Percentiles rank a stretch among this genome's conserved stretches.
Evolutionary conservation across 2,797 vertebrate genomes (phyloP).

Genomic region (Uromys caudimaculatus): DNA sequence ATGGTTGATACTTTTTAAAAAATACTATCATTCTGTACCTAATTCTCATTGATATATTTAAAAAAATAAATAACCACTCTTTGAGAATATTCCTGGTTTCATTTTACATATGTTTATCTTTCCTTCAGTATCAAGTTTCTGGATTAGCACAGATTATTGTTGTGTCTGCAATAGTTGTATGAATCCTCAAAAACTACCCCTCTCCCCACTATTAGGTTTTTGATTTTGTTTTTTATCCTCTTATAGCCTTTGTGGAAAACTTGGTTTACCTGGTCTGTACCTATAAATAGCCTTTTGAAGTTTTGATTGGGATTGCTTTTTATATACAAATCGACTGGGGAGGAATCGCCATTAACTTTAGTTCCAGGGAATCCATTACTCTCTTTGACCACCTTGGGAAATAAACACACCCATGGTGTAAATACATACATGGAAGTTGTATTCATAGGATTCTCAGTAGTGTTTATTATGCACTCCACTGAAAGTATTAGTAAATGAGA

Average conservation of each 20-base stretch:
- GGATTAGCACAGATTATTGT: not conserved
- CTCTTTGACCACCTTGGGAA: not conserved
- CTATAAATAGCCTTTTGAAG: not conserved
- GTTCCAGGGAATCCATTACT: not conserved
- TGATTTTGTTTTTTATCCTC: not conserved
- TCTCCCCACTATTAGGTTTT: not conserved
- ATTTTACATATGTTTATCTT: not conserved
- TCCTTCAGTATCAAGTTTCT: not conserved
- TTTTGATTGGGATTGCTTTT: not conserved
- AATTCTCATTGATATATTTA: not conserved
- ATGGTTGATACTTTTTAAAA: not conserved
- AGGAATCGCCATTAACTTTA: not conserved
- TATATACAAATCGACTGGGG: not conserved
- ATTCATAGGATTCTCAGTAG: not conserved
- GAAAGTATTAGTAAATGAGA: not conserved
- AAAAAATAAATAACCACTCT: not conserved
- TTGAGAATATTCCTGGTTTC: not conserved
- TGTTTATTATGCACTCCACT: not conserved
- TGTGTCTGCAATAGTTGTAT: not conserved
- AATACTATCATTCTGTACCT: not conserved
- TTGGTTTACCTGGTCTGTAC: not conserved
- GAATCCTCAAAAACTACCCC: not conserved
- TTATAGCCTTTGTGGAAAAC: not conserved
- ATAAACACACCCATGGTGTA: not conserved
- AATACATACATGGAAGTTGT: not conserved